Base-by-base conservation (phyloP, 2,888 invertebrate genomes). In the Megaustenia siamemsis region DNA sequence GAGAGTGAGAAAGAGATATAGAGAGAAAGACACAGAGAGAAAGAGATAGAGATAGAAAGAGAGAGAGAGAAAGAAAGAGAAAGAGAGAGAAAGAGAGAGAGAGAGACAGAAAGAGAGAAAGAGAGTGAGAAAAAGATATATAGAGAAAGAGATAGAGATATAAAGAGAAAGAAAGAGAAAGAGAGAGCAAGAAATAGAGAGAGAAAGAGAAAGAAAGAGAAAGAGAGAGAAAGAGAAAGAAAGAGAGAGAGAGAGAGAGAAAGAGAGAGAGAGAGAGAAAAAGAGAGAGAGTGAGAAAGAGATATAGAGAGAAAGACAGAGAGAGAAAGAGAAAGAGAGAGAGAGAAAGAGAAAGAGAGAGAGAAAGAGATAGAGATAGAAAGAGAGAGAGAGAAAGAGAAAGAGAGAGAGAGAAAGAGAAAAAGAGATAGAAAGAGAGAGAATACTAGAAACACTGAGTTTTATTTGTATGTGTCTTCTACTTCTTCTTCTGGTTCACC, bases 291-390 rank as follows among this genome's bases (percentile, higher is more conserved):
- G 83, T 68, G 69, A 78, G 83, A 78, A 56, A 83, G 83, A 83
- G 53, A 53, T 10, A 53, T 10, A 21, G 53, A 53, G 10, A 49
- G 49, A 12, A 21, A 21, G 53, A 28, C 8, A 32, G 10, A 66
- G 28, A 8, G 32, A 32, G 49, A 15, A 15, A 56, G 24, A 21
- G 21, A 56, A 56, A 82, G 73, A 73, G 73, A 75, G 56, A 75
- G 71, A 66, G 76, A 76, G 83, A 69, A 69, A 78, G 69, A 78
- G 83, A 68, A 69, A 83, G 78, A 69, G 69, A 83, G 83, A 83
- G 66, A 66, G 66, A 66, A 78, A 78, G 78, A 66, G 66, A 32
- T 8, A 28, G 66, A 32, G 66, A 32, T 6, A 0, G 66, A 32
- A 32, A 28, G 66, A 32, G 66, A 32, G 32, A 0, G 8, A 6